A percentile compares a stretch with the other conserved stretches of the same genome.
These are phyloP conservation scores for Caenorhabditis sulstoni DNA, from an alignment of 2,888 invertebrate species.

Conservation along the genomic window DNA sequence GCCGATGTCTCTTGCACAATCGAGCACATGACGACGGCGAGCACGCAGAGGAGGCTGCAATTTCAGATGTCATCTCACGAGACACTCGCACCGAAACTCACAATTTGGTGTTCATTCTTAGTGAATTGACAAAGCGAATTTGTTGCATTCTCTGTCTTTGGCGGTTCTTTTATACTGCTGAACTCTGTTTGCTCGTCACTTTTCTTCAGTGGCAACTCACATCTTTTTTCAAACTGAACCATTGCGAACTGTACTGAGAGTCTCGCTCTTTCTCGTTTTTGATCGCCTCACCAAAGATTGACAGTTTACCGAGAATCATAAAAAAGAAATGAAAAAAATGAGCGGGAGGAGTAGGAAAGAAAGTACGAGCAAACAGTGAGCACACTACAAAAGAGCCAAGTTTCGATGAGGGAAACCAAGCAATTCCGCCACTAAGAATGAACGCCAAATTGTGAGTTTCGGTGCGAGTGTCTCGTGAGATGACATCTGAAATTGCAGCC, in stretches of 20 bases:
- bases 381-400: conserved; percentile 11
- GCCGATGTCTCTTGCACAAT: conserved; percentile 48
- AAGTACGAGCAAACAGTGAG: conserved; percentile 11
- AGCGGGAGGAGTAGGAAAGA: not conserved
- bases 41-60: conserved; percentile 33
- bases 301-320: conserved; percentile 1
- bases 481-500: conserved; percentile 7
- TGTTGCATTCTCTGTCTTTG: too few species aligned
- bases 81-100: not conserved
- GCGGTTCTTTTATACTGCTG: conserved; percentile 28
- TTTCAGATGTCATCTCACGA: not conserved
- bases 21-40: conserved; percentile 49
- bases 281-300: not conserved
- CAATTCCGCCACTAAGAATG: conserved; percentile 7
- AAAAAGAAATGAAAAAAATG: not conserved
- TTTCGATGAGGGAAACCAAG: not conserved
- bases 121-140: too few species aligned
- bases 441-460: conserved; percentile 22
- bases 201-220: not conserved
- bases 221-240: too few species aligned
- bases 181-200: conserved; percentile 24
- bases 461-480: not conserved
- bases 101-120: conserved; percentile 46
- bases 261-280: not conserved
- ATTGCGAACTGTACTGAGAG: not conserved